Conservation (phyloP, 2,797 vertebrate genomes). For the Lepus oiostolus region DNA sequence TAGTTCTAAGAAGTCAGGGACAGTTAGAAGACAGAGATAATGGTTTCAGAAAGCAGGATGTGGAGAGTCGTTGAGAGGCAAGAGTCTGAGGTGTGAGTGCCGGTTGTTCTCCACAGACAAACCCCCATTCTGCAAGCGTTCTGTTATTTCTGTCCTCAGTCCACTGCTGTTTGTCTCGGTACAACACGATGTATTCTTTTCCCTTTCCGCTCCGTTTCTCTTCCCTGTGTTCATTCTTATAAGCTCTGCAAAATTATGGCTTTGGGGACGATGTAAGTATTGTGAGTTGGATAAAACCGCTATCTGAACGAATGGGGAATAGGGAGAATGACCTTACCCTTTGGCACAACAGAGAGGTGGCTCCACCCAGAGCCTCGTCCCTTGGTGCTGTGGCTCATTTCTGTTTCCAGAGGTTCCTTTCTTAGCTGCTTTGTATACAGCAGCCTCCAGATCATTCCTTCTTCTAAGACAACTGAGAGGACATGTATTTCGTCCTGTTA, state of each 20-base stretch:
- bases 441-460: neutral
- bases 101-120: too few relatives aligned
- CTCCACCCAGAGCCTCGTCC: neutral
- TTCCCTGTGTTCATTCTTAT: neutral
- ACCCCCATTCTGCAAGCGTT: rapidly evolving
- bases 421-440: neutral
- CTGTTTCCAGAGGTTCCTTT: neutral
- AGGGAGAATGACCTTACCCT: neutral
- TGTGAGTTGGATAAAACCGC: neutral
- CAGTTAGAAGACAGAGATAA: neutral
- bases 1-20: neutral
- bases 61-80: rapidly evolving
- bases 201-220: neutral
- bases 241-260: neutral
- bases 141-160: neutral
- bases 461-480: neutral
- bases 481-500: neutral
- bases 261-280: neutral
- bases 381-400: neutral
- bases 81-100: rapidly evolving
- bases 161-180: neutral
- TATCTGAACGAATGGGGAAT: neutral
- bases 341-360: neutral
- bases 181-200: neutral
- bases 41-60: neutral